Percentiles rank a stretch among this genome's conserved stretches.
Conservation (phyloP, 2,888 invertebrate genomes). For the Caenorhabditis doughertyi region DNA sequence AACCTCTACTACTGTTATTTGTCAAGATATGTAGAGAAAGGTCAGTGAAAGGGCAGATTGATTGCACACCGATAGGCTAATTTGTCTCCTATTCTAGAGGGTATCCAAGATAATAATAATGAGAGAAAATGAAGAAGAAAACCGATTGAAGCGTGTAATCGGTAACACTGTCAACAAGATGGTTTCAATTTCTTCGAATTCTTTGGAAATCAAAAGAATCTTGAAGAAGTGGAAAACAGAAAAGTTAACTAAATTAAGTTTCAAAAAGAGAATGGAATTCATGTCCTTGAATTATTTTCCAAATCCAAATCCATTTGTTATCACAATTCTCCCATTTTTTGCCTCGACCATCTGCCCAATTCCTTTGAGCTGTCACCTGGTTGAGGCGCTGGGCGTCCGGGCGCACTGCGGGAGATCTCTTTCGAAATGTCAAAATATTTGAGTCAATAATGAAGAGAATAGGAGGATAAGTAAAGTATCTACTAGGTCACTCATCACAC, state of each 20-base stretch:
- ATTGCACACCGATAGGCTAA: conserved; percentile 61
- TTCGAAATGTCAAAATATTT: conserved; percentile 45
- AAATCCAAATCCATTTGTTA: conserved; percentile 55
- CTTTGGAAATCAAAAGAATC: not conserved
- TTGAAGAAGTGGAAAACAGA: not conserved
- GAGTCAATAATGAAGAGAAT: conserved; percentile 34
- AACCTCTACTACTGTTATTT: conserved; percentile 49
- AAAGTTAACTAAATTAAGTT: conserved; percentile 43
- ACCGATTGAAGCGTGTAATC: conserved; percentile 60
- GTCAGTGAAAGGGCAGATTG: conserved; percentile 39
- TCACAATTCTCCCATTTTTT: conserved; percentile 23
- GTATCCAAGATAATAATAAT: conserved; percentile 5
- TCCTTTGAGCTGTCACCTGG: conserved; percentile 62
- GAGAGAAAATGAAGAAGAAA: not conserved
- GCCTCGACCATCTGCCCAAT: conserved; percentile 37
- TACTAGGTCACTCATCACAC: conserved; percentile 50
- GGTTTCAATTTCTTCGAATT: conserved; percentile 15
- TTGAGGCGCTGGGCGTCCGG: conserved; percentile 11
- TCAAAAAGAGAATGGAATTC: conserved; percentile 15
- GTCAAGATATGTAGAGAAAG: conserved; percentile 45
- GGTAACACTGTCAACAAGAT: conserved; percentile 63
- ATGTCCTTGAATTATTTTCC: conserved; percentile 42
- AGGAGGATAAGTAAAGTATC: conserved; percentile 5
- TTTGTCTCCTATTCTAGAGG: conserved; percentile 25
- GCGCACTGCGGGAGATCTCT: conserved; percentile 28